These are phyloP conservation scores for Harpagus bidentatus DNA, from an alignment of 2,113 vertebrate genomes.

Conservation along the genomic window DNA sequence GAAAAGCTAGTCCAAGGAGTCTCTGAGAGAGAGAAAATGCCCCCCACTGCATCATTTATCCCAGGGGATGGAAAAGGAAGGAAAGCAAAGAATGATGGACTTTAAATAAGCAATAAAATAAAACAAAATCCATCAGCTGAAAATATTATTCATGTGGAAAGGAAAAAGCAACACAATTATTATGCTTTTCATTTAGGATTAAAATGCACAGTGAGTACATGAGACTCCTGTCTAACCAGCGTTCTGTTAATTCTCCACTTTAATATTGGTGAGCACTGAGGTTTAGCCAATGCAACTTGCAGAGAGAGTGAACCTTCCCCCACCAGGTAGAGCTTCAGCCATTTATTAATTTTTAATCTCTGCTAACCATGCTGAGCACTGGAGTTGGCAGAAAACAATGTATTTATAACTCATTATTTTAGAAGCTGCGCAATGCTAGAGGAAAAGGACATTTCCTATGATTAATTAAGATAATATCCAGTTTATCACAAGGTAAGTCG, in stretches of 20 bases:
- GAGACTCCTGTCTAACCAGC: neutral
- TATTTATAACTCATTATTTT: slow-evolving; percentile 6
- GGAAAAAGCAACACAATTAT: neutral
- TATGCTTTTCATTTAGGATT: slow-evolving; percentile 4
- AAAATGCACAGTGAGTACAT: neutral
- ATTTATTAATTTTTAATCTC: slow-evolving; percentile 10
- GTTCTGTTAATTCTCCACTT: neutral
- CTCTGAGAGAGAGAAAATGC: neutral
- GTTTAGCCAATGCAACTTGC: neutral
- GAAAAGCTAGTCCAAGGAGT: slow-evolving; percentile 1
- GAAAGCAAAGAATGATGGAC: neutral
- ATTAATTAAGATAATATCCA: slow-evolving; percentile 7
- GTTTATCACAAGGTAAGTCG: neutral
- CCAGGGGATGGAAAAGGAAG: neutral
- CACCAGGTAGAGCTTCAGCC: neutral
- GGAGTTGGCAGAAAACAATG: neutral
- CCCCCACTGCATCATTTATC: neutral
- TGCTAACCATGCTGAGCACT: neutral
- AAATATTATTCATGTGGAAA: neutral
- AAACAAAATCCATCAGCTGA: neutral
- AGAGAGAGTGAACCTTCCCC: neutral
- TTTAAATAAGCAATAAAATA: neutral
- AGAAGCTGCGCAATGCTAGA: neutral
- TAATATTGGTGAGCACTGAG: neutral
- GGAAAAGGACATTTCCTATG: neutral